Conservation (phyloP, 2,113 vertebrate species). For the Calonectris borealis region DNA sequence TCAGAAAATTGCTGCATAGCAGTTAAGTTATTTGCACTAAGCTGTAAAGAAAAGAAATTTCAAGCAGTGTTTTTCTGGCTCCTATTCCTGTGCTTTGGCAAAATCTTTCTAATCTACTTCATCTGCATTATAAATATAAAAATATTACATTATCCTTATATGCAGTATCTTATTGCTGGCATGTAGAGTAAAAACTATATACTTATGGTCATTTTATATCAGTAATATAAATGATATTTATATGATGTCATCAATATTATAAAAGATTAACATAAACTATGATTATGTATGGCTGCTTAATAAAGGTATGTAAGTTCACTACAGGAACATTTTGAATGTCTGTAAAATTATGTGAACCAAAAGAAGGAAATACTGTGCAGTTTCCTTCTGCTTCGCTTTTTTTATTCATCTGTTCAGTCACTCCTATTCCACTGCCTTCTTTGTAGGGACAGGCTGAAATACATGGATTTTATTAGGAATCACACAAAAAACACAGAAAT, state of each 20-base stretch:
- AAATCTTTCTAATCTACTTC: not conserved
- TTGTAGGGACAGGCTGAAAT: not conserved
- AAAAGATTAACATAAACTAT: not conserved
- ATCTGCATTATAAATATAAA: not conserved
- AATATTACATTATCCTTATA: not conserved
- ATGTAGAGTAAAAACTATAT: not conserved
- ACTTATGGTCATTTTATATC: not conserved
- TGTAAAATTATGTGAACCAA: not conserved
- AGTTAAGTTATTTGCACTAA: conserved; percentile 7
- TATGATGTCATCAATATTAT: not conserved
- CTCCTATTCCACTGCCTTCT: not conserved
- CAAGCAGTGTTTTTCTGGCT: not conserved
- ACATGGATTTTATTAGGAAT: not conserved
- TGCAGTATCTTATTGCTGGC: not conserved
- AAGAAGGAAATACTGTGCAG: not conserved
- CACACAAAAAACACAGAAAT: not conserved
- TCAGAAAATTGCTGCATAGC: conserved; percentile 6
- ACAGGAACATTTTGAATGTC: not conserved
- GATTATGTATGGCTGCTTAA: not conserved
- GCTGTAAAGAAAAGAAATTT: not conserved
- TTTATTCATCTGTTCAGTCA: not conserved
- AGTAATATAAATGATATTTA: not conserved
- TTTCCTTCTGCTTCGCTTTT: not conserved
- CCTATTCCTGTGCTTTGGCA: not conserved
- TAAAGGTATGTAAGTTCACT: not conserved